These are phyloP conservation scores for Drosophila ogumai DNA, from an alignment of 1,140 invertebrate genomes.

Conservation along the genomic window DNA sequence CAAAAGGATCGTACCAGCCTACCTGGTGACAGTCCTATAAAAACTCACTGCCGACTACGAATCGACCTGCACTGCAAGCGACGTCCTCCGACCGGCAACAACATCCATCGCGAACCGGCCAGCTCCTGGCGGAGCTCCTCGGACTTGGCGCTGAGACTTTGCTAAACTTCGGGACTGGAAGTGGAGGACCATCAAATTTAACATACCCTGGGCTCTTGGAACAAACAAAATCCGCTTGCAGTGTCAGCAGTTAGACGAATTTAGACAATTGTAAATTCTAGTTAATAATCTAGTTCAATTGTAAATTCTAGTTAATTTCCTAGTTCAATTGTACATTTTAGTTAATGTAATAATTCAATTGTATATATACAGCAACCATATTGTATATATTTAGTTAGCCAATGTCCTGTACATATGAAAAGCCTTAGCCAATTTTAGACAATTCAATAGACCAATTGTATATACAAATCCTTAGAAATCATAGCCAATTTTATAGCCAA, in stretches of 20 bases:
- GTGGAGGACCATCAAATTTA: not conserved
- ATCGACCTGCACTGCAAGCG: slow-evolving; percentile 67
- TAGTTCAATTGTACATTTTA: slow-evolving; percentile 48
- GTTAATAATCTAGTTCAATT: slow-evolving; percentile 32
- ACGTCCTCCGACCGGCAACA: slow-evolving; percentile 47
- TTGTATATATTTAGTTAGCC: slow-evolving; percentile 40
- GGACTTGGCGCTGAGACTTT: not conserved
- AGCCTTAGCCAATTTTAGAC: slow-evolving; percentile 21
- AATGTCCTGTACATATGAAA: slow-evolving; percentile 49
- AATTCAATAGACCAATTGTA: slow-evolving; percentile 46
- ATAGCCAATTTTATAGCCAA: slow-evolving; percentile 50
- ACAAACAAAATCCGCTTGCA: slow-evolving; percentile 19
- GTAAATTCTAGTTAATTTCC: slow-evolving; percentile 42
- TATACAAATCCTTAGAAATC: slow-evolving; percentile 12
- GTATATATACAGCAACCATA: slow-evolving; percentile 32
- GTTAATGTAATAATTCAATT: slow-evolving; percentile 40
- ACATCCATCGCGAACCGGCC: slow-evolving; percentile 34
- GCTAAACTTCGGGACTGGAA: not conserved
- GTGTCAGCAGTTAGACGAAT: slow-evolving; percentile 50
- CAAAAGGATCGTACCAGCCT: slow-evolving; percentile 18
- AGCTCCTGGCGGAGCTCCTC: slow-evolving; percentile 8
- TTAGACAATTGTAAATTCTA: slow-evolving; percentile 56
- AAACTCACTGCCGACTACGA: slow-evolving; percentile 19
- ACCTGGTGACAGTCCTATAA: slow-evolving; percentile 60
- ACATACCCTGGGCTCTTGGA: not conserved